Evolutionary conservation across 2,888 invertebrate species (phyloP).

Genomic region (Oxycera nigricornis): DNA sequence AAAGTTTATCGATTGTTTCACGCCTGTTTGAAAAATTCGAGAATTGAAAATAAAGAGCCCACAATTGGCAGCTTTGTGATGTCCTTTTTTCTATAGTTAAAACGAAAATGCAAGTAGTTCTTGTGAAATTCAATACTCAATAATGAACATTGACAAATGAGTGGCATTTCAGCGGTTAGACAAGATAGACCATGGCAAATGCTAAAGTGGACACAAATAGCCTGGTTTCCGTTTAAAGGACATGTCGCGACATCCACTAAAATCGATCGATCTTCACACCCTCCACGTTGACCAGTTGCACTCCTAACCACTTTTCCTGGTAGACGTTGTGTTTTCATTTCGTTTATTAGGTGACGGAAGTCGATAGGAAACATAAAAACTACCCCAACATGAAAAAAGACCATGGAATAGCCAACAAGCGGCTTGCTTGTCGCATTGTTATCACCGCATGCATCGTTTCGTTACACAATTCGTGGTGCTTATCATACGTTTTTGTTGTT

Average conservation of each 20-base stretch:
- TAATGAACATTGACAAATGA: not conserved
- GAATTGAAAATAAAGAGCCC: not conserved
- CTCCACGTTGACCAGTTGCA: not conserved
- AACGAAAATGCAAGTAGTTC: not conserved
- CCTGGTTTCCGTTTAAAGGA: not conserved
- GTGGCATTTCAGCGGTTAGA: not conserved
- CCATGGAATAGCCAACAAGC: too few relatives aligned
- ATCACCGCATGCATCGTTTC: too few relatives aligned
- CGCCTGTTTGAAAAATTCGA: not conserved
- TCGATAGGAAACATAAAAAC: too few relatives aligned
- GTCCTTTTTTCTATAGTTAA: not conserved
- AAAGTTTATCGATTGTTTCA: too few relatives aligned
- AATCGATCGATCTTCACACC: not conserved
- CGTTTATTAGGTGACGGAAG: not conserved
- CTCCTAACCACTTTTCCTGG: not conserved
- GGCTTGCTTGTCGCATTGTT: too few relatives aligned
- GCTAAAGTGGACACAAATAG: not conserved
- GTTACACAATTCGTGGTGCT: too few relatives aligned
- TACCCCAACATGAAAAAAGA: too few relatives aligned
- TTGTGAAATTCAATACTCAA: not conserved
- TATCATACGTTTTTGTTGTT: too few relatives aligned
- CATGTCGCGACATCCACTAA: not conserved
- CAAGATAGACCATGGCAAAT: not conserved
- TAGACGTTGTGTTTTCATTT: not conserved
- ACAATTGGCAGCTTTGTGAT: not conserved